Evolutionary conservation across 2,888 invertebrate species (phyloP).

Genomic region (Hartigia nigra): DNA sequence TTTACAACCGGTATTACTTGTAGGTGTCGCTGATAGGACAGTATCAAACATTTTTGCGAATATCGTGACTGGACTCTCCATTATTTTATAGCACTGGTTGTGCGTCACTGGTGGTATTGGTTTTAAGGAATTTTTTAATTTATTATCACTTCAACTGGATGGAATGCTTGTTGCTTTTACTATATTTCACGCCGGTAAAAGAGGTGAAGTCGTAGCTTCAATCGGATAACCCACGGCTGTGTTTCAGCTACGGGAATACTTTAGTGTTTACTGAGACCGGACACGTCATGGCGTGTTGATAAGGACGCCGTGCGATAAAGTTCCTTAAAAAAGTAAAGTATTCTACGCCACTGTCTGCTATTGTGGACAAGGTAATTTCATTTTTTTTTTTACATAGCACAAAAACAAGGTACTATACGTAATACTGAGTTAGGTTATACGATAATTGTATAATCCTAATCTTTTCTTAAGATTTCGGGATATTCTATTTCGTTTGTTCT

Average conservation of each 20-base stretch:
- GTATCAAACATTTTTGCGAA: neutral
- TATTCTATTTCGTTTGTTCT: neutral
- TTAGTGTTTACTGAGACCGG: neutral
- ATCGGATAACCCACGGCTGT: neutral
- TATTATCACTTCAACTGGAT: neutral
- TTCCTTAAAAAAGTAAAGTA: neutral
- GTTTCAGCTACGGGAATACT: neutral
- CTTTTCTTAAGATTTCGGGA: neutral
- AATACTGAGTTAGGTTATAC: neutral
- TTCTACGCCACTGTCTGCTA: neutral
- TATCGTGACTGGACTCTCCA: neutral
- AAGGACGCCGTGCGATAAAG: slow-evolving; percentile 20
- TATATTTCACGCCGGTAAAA: neutral
- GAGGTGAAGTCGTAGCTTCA: neutral
- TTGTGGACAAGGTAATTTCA: neutral
- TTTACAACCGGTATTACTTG: neutral
- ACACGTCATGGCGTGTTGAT: neutral
- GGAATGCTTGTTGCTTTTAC: neutral
- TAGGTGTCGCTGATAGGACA: neutral
- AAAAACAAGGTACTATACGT: neutral
- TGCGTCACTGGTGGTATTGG: neutral
- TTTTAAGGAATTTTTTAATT: neutral
- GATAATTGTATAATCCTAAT: neutral
- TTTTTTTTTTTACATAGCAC: too few relatives aligned
- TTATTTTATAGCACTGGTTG: neutral